phyloP scores from a whole-genome alignment of 2,797 vertebrate species.

The Enoplosus armatus region DNA sequence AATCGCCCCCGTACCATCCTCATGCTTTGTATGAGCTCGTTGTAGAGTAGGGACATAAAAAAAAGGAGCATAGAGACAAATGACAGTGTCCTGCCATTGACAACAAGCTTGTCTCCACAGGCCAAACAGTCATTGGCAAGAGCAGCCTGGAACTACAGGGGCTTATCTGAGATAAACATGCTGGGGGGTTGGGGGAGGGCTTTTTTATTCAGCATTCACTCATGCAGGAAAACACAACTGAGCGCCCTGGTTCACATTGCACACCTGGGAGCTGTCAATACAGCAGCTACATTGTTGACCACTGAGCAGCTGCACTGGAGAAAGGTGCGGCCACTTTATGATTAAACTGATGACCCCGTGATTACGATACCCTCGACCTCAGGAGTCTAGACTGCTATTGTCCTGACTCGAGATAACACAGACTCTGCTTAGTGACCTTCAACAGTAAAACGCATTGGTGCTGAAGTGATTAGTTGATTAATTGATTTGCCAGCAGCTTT shows the following conservation, averaged over 20 bases:
- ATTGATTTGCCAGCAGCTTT: not conserved
- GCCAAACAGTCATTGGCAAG: constrained; percentile 43
- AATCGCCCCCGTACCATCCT: constrained; percentile 75
- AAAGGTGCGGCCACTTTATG: not conserved
- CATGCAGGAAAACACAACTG: constrained; percentile 38
- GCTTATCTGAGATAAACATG: constrained; percentile 43
- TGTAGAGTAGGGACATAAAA: constrained; percentile 52
- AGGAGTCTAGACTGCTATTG: not conserved
- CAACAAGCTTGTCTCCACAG: constrained; percentile 53
- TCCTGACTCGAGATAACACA: constrained; percentile 11
- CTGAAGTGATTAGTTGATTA: not conserved
- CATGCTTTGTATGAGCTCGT: constrained; percentile 58
- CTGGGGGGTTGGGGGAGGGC: too few species aligned
- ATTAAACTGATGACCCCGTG: constrained; percentile 1
- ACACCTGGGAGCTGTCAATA: constrained; percentile 47
- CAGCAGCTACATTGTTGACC: not conserved
- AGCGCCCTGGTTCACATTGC: constrained; percentile 8
- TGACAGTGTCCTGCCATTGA: constrained; percentile 51
- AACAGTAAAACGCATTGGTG: not conserved
- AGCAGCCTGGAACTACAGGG: constrained; percentile 14
- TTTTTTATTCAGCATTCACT: constrained; percentile 37
- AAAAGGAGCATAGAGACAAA: constrained; percentile 49
- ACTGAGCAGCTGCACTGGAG: constrained; percentile 18
- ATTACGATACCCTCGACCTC: not conserved
- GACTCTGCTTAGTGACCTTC: not conserved